Conservation (phyloP, 2,888 invertebrate genomes). For the Rhagium mordax region DNA sequence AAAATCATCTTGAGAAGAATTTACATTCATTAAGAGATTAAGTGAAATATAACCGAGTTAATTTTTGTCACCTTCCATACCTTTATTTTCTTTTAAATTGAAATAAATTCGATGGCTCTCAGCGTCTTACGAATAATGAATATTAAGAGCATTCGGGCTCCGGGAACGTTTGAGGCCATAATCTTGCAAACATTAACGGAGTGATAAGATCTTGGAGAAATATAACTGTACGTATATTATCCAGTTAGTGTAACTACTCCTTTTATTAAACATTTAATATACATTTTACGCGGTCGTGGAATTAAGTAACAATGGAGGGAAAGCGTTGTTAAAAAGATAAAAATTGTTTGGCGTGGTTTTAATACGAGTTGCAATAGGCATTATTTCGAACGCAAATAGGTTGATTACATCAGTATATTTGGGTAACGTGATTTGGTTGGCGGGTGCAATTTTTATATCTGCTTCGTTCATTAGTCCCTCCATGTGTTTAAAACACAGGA, state of each 20-base stretch:
- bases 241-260: constrained; percentile 4
- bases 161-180: constrained; percentile 3
- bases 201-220: constrained; percentile 19
- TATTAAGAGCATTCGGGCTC: constrained; percentile 11
- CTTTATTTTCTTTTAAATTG: constrained; percentile 13
- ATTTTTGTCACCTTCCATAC: neutral
- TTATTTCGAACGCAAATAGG: neutral
- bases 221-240: constrained; percentile 1
- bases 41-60: neutral
- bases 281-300: neutral
- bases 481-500: no score
- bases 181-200: constrained; percentile 14
- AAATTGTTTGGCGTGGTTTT: neutral
- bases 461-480: neutral
- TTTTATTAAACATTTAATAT: constrained; percentile 10
- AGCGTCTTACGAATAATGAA: constrained; percentile 15
- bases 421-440: neutral
- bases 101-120: constrained; percentile 13
- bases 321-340: neutral
- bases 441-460: neutral
- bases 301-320: neutral
- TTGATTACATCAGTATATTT: neutral
- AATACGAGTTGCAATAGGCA: neutral
- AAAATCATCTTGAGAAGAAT: neutral
- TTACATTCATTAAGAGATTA: neutral